Evolutionary conservation across 2,797 vertebrate species (phyloP), one percentile per base, ranked within the genome.

Genomic region (Gadopsis bispinosus): DNA sequence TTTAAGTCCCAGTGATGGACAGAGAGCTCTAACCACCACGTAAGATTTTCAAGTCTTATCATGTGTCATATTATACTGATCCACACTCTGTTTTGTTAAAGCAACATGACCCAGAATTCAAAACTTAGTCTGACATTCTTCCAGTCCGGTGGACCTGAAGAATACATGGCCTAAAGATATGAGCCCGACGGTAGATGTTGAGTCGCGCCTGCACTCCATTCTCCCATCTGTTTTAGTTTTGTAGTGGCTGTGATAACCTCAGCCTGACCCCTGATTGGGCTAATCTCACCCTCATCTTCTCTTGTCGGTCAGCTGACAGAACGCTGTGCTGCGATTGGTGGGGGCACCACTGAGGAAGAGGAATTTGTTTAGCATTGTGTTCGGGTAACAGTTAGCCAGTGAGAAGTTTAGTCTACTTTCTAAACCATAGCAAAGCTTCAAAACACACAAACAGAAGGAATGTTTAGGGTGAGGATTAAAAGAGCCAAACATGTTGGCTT

Each of bases 211-310:
- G 88, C 72, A 33, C 88, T 89, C 79, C 33, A 29, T 84, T 90
- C 88, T 89, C 93, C 37, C 94, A 96, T 95, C 94, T 95, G 95
- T 92, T 96, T 95, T 85, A 88, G 92, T 94, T 95, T 95, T 94
- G 81, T 88, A 91, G 85, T 81, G 89, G 91, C 95, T 95, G 93
- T 93, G 93, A 95, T 94, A 95, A 95, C 94, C 94, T 89, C 70
- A 69, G 88, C 80, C 77, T 95, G 94, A 95, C 94, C 94, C 87
- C 73, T 90, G 88, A 92, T 91, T 93, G 93, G 89, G 88, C 87
- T 93, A 92, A 93, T 93, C 91, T 93, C 82, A 55, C 86, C 87
- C 91, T 92, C 90, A 90, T 93, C 92, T 88, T 90, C 87, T 79
- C 77, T 76, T n/a, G 45, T 81, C 66, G 88, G 93, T 94, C 94